Conservation (phyloP, 2,113 vertebrate genomes). For the Nyctereutes procyonoides region DNA sequence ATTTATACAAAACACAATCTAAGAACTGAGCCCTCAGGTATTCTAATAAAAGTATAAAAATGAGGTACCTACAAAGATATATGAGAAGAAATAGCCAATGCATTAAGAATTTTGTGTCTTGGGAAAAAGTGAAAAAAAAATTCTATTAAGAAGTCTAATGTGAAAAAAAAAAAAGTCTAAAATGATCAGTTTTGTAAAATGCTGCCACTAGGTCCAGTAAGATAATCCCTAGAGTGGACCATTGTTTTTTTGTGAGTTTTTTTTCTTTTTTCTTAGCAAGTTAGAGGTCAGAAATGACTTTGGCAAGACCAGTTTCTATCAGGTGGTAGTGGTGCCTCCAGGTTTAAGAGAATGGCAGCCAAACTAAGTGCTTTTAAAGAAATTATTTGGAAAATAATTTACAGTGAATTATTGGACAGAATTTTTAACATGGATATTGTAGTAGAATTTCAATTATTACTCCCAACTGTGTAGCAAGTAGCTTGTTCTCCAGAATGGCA, state of each 20-base stretch:
- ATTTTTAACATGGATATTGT: background rate
- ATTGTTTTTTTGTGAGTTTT: background rate
- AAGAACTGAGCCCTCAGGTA: background rate
- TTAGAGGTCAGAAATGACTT: background rate
- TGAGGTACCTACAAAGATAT: background rate
- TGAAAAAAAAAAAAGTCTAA: background rate
- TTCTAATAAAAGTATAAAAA: constrained; percentile 32
- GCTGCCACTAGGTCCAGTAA: background rate
- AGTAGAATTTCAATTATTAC: background rate
- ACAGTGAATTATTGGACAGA: background rate
- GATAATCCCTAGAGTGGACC: background rate
- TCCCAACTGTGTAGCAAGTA: background rate
- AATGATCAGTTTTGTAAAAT: background rate
- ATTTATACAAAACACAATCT: background rate
- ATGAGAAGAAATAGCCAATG: background rate
- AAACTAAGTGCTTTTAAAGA: background rate
- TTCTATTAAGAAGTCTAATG: background rate
- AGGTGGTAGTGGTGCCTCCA: background rate
- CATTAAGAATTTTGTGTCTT: background rate
- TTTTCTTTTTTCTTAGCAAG: background rate
- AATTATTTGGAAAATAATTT: constrained; percentile 7
- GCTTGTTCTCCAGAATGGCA: background rate
- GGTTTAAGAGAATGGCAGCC: background rate
- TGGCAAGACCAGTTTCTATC: background rate
- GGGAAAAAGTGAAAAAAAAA: background rate